phyloP scores from a whole-genome alignment of 2,888 invertebrate genomes.

The Nephrotoma flavescens region DNA sequence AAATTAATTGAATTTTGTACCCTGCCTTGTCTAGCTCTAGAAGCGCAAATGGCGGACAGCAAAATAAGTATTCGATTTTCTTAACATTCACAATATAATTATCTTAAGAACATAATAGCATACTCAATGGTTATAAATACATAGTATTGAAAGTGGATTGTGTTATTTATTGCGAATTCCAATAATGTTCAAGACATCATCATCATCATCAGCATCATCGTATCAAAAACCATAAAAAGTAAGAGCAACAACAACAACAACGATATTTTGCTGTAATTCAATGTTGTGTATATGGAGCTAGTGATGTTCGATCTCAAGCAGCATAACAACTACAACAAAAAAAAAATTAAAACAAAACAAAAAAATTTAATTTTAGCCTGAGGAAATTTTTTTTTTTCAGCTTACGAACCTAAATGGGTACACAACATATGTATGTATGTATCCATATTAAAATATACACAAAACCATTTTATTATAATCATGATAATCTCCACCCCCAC shows the following conservation, averaged over 20 bases:
- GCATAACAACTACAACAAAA: background rate
- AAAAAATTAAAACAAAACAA: background rate
- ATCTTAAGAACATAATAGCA: background rate
- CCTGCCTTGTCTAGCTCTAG: background rate
- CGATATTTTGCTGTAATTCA: background rate
- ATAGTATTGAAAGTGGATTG: background rate
- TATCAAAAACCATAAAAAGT: background rate
- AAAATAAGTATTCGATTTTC: background rate
- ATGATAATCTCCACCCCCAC: background rate
- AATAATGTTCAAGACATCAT: background rate
- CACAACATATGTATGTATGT: background rate
- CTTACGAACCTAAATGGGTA: background rate
- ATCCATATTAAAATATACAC: background rate
- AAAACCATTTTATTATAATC: background rate
- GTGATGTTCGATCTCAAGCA: background rate
- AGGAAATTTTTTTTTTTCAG: background rate
- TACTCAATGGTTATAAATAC: background rate
- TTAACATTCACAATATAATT: background rate
- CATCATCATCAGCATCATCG: background rate
- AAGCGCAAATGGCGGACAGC: background rate
- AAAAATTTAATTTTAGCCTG: background rate
- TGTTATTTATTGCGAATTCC: background rate
- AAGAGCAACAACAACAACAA: background rate
- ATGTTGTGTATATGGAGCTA: background rate
- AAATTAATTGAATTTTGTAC: background rate